These are phyloP conservation scores for Holocentrus rufus DNA, from an alignment of 2,797 vertebrate genomes.

Conservation along the genomic window DNA sequence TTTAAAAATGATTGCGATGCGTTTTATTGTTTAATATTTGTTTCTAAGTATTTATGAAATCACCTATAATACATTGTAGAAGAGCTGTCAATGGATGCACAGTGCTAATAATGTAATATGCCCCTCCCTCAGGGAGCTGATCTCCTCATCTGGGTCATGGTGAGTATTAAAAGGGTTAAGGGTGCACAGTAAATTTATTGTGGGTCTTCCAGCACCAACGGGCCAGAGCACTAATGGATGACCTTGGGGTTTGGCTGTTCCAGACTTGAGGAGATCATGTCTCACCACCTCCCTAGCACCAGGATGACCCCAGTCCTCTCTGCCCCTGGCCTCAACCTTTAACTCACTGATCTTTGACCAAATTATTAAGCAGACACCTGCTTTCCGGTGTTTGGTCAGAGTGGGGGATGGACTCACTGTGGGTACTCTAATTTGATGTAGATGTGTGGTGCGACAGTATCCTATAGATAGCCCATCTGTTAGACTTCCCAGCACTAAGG, in stretches of 20 bases:
- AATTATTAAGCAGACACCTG: conserved; percentile 99
- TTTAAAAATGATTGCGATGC: conserved; percentile 44
- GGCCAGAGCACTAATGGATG: conserved; percentile 99
- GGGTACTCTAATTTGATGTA: conserved; percentile 88
- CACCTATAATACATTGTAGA: conserved; percentile 70
- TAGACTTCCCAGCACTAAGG: conserved; percentile 67
- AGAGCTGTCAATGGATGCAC: conserved; percentile 82
- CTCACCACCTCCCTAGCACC: conserved; percentile 89
- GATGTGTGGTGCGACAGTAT: conserved; percentile 85
- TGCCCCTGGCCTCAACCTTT: conserved; percentile 93
- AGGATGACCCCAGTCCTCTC: conserved; percentile 90
- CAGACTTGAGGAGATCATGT: conserved; percentile 90
- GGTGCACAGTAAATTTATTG: conserved; percentile 96
- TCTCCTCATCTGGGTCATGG: conserved; percentile 86
- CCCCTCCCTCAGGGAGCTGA: conserved; percentile 79
- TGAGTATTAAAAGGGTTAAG: conserved; percentile 98
- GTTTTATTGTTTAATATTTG: conserved; percentile 48
- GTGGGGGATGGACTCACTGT: conserved; percentile 70
- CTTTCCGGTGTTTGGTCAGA: conserved; percentile 86
- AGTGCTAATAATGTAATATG: conserved; percentile 86
- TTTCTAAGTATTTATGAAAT: conserved; percentile 78
- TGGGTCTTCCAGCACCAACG: conserved; percentile 86
- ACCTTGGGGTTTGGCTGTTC: conserved; percentile 95
- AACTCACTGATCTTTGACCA: conserved; percentile 99
- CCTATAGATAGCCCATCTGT: conserved; percentile 84